Percentiles rank a stretch among this genome's conserved stretches.
phyloP scores from a whole-genome alignment of 2,888 invertebrate genomes.

The Pyrgus malvae region DNA sequence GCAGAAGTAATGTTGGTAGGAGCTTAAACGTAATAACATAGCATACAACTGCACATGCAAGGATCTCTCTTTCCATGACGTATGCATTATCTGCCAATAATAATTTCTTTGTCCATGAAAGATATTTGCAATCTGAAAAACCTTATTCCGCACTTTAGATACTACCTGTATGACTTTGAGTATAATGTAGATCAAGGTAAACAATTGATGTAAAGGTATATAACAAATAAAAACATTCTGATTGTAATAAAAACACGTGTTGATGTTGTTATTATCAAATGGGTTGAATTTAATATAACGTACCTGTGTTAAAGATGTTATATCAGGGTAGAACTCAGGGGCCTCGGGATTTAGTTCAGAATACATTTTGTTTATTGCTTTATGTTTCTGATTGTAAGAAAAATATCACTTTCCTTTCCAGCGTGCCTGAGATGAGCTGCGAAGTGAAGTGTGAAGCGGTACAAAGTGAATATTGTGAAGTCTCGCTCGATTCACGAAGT shows the following conservation, averaged over 20 bases:
- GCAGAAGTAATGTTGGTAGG: no score
- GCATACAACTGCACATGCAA: slow-evolving; percentile 8
- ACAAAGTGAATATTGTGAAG: no score
- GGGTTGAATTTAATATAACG: slow-evolving; percentile 34
- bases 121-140: slow-evolving; percentile 24
- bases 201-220: slow-evolving; percentile 9
- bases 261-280: slow-evolving; percentile 43
- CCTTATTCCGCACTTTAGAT: slow-evolving; percentile 17
- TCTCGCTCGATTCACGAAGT: no score
- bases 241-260: slow-evolving; percentile 50
- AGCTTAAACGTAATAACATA: background rate
- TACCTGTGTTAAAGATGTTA: slow-evolving; percentile 60
- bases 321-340: slow-evolving; percentile 64
- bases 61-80: slow-evolving; percentile 15
- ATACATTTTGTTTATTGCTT: slow-evolving; percentile 47
- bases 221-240: slow-evolving; percentile 17
- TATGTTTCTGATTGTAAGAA: slow-evolving; percentile 28
- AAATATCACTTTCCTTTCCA: slow-evolving; percentile 34
- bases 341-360: slow-evolving; percentile 67
- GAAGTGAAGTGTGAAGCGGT: slow-evolving; percentile 34
- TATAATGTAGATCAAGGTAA: slow-evolving; percentile 29
- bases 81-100: slow-evolving; percentile 25
- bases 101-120: slow-evolving; percentile 36
- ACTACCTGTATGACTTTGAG: slow-evolving; percentile 4
- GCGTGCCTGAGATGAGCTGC: slow-evolving; percentile 39